Base-by-base conservation (phyloP, 2,113 vertebrate genomes). In the Capra hircus region DNA sequence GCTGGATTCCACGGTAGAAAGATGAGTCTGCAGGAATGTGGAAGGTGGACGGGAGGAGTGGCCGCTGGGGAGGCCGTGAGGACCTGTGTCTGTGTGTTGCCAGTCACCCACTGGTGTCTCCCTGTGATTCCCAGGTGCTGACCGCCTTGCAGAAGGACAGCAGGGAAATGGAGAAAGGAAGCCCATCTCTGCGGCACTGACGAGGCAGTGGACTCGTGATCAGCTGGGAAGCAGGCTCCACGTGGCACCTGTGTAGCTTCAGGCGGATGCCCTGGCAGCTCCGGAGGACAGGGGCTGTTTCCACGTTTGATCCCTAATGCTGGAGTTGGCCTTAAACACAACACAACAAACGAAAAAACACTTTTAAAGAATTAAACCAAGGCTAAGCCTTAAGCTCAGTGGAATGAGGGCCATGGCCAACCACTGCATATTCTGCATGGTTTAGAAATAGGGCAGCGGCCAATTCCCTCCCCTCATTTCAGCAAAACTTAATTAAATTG, bases 141-240 rank as follows among this genome's bases (percentile, higher is more conserved):
- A 98, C 99, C 95, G 98, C 99, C 17, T 95, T 99, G 96, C 99
- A 99, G 99, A 99, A 99, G 93, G 99, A 99, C 98, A 99, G 98
- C 96, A 98, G 99, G 62, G 99, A 99, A 14, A 98, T 95, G 98
- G 99, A 99, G 92, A 99, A 98, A 97, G 99, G 99, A 96, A 99
- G 99, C 97, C 99, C 99, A 5, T 99, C 99, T 16, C 99, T 99
- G 96, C 99, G 99, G 96, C 99, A 91, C 98, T 99, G 99, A 99
- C 48, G 2, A 27, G 10, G 2, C 0, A 1, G 81, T 14, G 67
- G 19, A 17, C 50, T 7, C 2, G 0, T 0, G 1, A 80, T 17
- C 2, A 2, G n/a, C 89, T 0, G 11, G 6, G 1, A 19, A 82
- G 67, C 62, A 27, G 60, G 50, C 40, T 55, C 84, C 0, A 36